Percentiles rank a stretch among this genome's conserved stretches.
Conservation (phyloP, 2,113 vertebrate species). For the Daubentonia madagascariensis region DNA sequence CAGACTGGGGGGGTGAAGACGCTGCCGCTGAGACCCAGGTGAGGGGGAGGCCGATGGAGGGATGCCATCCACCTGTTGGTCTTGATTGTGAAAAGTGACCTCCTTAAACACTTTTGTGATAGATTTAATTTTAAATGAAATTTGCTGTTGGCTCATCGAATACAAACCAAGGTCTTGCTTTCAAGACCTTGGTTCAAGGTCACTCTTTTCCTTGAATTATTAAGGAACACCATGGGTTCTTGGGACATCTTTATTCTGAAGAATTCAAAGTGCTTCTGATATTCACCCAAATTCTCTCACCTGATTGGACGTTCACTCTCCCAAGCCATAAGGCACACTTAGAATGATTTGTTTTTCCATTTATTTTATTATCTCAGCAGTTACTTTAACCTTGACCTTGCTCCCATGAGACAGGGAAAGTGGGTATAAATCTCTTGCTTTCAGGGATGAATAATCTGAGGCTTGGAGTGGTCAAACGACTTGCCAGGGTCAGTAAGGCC, state of each 20-base stretch:
- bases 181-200: too few relatives aligned
- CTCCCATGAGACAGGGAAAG: background rate
- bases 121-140: background rate
- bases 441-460: background rate
- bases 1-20: slow-evolving; percentile 71
- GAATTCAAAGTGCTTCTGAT: background rate
- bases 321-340: background rate
- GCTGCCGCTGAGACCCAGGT: slow-evolving; percentile 77
- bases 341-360: background rate
- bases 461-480: background rate
- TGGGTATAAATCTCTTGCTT: background rate
- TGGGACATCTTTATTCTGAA: background rate
- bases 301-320: background rate
- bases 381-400: background rate
- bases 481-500: background rate
- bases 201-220: background rate
- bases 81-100: background rate
- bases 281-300: background rate
- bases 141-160: background rate
- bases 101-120: background rate
- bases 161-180: background rate
- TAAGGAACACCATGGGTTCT: background rate
- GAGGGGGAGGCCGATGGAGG: background rate
- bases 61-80: background rate
- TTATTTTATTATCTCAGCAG: background rate